A percentile compares a stretch with the other conserved stretches of the same genome.
Conservation (phyloP, 1,140 invertebrate species). For the Mactra quadrangularis region DNA sequence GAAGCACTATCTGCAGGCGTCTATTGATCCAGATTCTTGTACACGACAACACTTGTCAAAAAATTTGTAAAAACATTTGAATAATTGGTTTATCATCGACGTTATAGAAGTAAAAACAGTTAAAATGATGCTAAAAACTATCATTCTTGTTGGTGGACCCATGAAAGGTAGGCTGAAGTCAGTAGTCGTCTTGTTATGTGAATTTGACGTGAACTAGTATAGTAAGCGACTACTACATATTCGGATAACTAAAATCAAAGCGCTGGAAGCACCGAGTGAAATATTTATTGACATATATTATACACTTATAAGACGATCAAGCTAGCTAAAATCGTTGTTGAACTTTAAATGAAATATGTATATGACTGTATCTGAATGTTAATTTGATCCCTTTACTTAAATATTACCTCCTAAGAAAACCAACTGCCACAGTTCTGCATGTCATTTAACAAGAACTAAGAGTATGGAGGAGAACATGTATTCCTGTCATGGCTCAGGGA, state of each 20-base stretch:
- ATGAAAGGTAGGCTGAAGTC: slow-evolving; percentile 86
- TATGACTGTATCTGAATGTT: too few relatives aligned
- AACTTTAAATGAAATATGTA: too few relatives aligned
- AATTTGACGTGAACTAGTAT: not conserved
- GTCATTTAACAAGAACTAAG: too few relatives aligned
- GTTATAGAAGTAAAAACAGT: not conserved
- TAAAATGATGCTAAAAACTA: slow-evolving; percentile 85
- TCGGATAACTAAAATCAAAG: not conserved
- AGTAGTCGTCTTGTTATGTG: not conserved
- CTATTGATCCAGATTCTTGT: not conserved
- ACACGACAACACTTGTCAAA: slow-evolving; percentile 4
- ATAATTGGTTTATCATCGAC: too few relatives aligned
- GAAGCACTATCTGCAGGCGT: too few relatives aligned
- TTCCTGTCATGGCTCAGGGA: not conserved
- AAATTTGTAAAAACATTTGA: not conserved
- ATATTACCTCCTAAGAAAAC: too few relatives aligned
- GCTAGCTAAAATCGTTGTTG: not conserved
- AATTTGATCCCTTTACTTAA: too few relatives aligned
- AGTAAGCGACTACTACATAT: not conserved
- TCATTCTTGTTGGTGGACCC: slow-evolving; percentile 88
- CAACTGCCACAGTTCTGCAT: too few relatives aligned
- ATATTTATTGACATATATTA: not conserved
- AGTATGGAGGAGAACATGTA: too few relatives aligned
- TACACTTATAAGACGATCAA: slow-evolving; percentile 4
- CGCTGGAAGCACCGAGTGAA: not conserved